Conservation (phyloP, 2,113 vertebrate species). For the Trematocara nigrifrons region DNA sequence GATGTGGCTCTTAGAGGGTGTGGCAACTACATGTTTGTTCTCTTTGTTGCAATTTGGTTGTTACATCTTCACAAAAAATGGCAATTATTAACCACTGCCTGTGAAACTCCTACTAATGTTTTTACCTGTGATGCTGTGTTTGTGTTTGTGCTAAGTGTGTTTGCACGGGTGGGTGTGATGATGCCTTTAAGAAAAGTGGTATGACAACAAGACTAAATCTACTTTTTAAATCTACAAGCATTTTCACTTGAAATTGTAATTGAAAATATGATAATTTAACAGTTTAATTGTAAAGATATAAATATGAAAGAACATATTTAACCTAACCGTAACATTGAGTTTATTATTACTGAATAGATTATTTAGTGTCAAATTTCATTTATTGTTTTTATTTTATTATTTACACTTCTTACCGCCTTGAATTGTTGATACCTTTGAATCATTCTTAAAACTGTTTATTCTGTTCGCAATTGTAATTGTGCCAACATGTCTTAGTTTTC, state of each 20-base stretch:
- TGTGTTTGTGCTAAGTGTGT: neutral
- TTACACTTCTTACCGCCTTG: neutral
- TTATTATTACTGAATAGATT: neutral
- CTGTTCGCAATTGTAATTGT: neutral
- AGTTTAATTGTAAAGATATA: neutral
- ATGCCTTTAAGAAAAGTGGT: neutral
- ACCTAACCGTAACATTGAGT: neutral
- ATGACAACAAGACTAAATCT: neutral
- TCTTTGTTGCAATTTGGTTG: neutral
- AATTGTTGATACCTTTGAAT: neutral
- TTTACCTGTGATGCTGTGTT: neutral
- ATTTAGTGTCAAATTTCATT: neutral
- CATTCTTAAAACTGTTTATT: neutral
- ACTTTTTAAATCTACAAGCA: neutral
- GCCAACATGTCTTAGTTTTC: neutral
- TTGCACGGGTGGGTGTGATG: neutral
- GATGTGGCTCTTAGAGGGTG: neutral
- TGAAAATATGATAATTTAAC: neutral
- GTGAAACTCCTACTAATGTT: slow-evolving; percentile 34
- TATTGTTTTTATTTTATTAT: neutral
- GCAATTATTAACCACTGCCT: slow-evolving; percentile 8
- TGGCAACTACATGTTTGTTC: neutral
- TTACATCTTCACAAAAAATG: slow-evolving; percentile 23
- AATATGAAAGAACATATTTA: neutral
- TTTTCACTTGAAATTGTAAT: neutral